phyloP scores from a whole-genome alignment of 1,140 invertebrate species.

The Drosophila kanapiae region DNA sequence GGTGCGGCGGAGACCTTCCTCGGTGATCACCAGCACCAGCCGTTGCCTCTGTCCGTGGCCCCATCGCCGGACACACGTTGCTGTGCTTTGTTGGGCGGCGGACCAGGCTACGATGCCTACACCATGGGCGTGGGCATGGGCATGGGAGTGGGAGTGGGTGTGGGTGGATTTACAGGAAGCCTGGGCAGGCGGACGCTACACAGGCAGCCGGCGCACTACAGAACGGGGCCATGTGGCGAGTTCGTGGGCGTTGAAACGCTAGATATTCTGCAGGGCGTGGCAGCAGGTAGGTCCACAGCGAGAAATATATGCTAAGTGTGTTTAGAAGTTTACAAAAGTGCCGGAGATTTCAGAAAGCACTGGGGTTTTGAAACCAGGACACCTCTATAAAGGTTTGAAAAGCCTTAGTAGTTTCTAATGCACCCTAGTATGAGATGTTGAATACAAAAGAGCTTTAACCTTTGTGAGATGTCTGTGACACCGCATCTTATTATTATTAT shows the following conservation, averaged over 20 bases:
- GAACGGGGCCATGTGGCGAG: constrained; percentile 54
- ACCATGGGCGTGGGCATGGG: constrained; percentile 32
- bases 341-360: too few relatives aligned
- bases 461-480: too few relatives aligned
- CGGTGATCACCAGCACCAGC: constrained; percentile 55
- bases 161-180: constrained; percentile 71
- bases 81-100: constrained; percentile 61
- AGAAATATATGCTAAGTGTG: not conserved
- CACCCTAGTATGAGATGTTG: not conserved
- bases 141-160: constrained; percentile 22
- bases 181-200: constrained; percentile 64
- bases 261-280: constrained; percentile 81
- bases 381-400: too few relatives aligned
- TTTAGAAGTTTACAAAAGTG: not conserved
- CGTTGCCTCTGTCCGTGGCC: constrained; percentile 60
- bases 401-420: too few relatives aligned
- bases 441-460: not conserved
- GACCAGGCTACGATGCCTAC: constrained; percentile 48
- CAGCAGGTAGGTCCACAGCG: constrained; percentile 61
- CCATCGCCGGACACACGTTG: constrained; percentile 79
- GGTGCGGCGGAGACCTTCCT: constrained; percentile 70
- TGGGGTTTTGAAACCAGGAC: too few relatives aligned
- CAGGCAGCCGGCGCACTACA: constrained; percentile 54
- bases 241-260: constrained; percentile 80
- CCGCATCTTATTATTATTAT: not conserved